Evolutionary conservation across 1,140 invertebrate genomes (phyloP).

Genomic region (Pseudomyrmex gracilis): DNA sequence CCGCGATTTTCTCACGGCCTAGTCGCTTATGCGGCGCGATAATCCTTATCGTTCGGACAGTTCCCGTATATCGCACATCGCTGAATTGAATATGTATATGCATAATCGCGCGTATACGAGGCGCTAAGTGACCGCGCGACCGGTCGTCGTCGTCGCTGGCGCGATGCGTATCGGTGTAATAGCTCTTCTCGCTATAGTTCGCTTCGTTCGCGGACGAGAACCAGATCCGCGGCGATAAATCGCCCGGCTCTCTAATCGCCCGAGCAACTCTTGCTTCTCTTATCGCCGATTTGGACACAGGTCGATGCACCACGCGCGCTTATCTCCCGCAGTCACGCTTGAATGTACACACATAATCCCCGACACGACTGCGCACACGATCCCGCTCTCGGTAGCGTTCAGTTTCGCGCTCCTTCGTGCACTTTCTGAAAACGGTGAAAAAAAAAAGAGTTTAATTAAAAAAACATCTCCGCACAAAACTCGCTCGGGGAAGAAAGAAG

Average conservation of each 20-base stretch:
- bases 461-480: neutral
- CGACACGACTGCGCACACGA: conserved; percentile 16
- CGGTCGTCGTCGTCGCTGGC: neutral
- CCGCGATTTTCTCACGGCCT: conserved; percentile 1
- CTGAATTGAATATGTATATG: conserved; percentile 36
- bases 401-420: neutral
- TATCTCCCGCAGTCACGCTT: conserved; percentile 55
- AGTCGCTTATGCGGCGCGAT: conserved; percentile 17
- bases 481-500: no score
- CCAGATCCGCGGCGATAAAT: conserved; percentile 43
- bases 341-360: conserved; percentile 41
- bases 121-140: neutral
- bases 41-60: conserved; percentile 55
- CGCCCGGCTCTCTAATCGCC: conserved; percentile 11
- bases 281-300: conserved; percentile 59
- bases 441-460: conserved; percentile 22
- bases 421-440: conserved; percentile 19
- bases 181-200: neutral
- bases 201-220: neutral
- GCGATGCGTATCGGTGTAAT: conserved; percentile 40
- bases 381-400: conserved; percentile 43
- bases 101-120: conserved; percentile 36
- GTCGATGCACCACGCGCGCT: conserved; percentile 48
- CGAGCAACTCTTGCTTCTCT: conserved; percentile 37
- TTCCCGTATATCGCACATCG: conserved; percentile 13